Evolutionary conservation across 2,113 vertebrate genomes (phyloP).

Genomic region (Coturnix japonica): DNA sequence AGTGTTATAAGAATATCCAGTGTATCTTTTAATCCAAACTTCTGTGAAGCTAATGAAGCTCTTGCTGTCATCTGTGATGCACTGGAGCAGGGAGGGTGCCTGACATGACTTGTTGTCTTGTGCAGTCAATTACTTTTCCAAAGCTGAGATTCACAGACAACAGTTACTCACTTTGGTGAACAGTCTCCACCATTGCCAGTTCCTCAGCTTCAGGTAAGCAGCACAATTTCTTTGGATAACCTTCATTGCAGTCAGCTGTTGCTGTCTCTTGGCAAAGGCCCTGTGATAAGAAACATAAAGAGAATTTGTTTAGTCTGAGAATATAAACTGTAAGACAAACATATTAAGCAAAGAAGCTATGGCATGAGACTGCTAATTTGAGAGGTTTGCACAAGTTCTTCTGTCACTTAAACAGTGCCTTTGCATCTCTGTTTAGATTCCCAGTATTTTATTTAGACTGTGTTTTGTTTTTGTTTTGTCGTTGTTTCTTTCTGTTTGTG

Average conservation of each 20-base stretch:
- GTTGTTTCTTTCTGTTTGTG: not conserved
- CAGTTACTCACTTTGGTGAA: conserved; percentile 89
- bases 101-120: not conserved
- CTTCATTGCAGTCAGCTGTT: conserved; percentile 94
- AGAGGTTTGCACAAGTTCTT: not conserved
- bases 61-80: not conserved
- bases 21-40: not conserved
- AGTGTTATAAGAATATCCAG: not conserved
- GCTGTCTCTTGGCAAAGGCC: conserved; percentile 92
- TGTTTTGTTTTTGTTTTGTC: not conserved
- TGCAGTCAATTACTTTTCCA: not conserved
- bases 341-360: not conserved
- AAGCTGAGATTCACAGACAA: not conserved
- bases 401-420: not conserved
- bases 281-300: conserved; percentile 66
- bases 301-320: not conserved
- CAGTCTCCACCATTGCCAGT: conserved; percentile 98
- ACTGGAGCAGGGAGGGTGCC: not conserved
- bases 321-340: not conserved
- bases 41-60: not conserved
- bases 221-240: conserved; percentile 96
- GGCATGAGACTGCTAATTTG: not conserved
- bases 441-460: not conserved
- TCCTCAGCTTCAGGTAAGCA: conserved; percentile 93
- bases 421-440: not conserved